A percentile compares a stretch with the other conserved stretches of the same genome.
phyloP scores from a whole-genome alignment of 2,113 vertebrate species.

The Puffinus mauretanicus region DNA sequence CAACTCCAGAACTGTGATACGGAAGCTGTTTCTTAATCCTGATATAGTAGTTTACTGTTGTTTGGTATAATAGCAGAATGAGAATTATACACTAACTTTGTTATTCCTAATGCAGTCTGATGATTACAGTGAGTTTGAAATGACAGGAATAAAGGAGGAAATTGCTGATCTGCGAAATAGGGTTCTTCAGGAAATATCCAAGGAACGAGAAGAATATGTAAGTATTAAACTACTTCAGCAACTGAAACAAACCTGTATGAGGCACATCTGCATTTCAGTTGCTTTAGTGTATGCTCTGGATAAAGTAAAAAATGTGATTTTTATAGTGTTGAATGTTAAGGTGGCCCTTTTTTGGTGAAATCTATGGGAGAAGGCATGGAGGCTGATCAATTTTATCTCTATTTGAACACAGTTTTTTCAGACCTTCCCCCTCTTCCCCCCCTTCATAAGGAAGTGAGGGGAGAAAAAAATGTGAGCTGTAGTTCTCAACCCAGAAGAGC shows the following conservation, averaged over 20 bases:
- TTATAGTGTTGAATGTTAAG: neutral
- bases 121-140: conserved; percentile 71
- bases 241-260: neutral
- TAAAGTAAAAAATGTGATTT: neutral
- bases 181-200: conserved; percentile 76
- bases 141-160: conserved; percentile 77
- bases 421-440: rapidly evolving
- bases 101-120: conserved; percentile 65
- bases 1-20: neutral
- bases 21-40: neutral
- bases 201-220: conserved; percentile 82
- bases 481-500: neutral
- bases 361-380: neutral
- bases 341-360: neutral
- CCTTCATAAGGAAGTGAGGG: neutral
- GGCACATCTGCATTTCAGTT: neutral
- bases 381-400: neutral
- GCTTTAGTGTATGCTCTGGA: neutral
- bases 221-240: conserved; percentile 41
- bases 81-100: neutral
- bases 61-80: neutral
- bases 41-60: neutral
- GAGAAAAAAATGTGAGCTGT: neutral
- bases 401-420: neutral
- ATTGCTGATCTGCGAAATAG: conserved; percentile 66